A percentile compares a stretch with the other conserved stretches of the same genome.
phyloP scores from a whole-genome alignment of 2,113 vertebrate species.

The Abramis brama region DNA sequence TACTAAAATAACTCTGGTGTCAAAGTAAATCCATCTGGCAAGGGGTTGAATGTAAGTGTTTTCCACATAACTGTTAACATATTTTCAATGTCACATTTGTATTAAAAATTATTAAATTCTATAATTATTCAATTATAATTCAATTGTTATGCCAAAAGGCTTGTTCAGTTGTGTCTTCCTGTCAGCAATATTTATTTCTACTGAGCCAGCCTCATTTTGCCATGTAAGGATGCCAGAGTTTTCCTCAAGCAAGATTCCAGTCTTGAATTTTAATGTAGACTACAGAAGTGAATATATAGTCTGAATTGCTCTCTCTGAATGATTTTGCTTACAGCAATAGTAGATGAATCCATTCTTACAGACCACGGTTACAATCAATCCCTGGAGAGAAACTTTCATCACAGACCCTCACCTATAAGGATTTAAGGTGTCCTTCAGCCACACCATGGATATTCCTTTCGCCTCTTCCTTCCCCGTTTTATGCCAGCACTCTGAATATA shows the following conservation, averaged over 20 bases:
- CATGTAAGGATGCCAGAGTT: neutral
- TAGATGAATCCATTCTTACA: neutral
- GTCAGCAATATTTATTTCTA: neutral
- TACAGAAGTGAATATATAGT: neutral
- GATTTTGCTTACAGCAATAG: neutral
- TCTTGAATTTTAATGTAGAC: neutral
- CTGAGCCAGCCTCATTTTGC: neutral
- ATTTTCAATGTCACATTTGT: neutral
- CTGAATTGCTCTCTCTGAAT: neutral
- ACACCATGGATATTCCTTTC: slow-evolving; percentile 51
- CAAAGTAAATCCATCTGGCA: neutral
- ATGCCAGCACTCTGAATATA: slow-evolving; percentile 53
- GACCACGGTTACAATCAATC: neutral
- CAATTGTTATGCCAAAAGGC: neutral
- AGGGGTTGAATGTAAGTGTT: neutral
- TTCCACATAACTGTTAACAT: neutral
- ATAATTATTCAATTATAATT: neutral
- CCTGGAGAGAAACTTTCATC: neutral
- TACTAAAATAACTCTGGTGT: no score
- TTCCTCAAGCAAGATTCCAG: neutral
- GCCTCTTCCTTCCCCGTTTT: slow-evolving; percentile 21
- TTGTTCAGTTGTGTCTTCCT: neutral
- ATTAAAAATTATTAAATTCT: neutral
- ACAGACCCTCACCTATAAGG: neutral
- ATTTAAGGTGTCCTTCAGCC: neutral